phyloP scores from a whole-genome alignment of 2,113 vertebrate genomes.

The Bubo bubo region DNA sequence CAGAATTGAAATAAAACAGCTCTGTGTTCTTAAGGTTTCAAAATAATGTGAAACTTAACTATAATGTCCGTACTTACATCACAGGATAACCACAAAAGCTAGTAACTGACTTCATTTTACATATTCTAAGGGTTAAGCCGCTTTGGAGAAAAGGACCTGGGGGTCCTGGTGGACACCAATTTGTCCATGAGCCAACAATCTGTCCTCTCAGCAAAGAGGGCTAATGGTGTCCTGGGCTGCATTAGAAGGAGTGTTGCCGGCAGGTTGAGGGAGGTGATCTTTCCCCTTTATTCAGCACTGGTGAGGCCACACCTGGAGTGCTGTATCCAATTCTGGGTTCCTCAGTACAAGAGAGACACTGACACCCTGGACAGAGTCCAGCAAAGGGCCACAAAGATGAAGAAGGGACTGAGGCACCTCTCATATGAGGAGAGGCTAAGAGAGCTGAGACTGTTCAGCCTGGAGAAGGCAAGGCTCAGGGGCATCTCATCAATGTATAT shows the following conservation, averaged over 20 bases:
- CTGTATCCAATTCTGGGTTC: neutral
- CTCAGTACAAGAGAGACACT: neutral
- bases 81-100: neutral
- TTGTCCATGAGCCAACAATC: neutral
- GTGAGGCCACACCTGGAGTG: neutral
- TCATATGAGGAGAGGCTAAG: fast-evolving
- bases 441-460: neutral
- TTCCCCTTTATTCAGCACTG: neutral
- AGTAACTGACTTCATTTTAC: neutral
- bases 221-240: neutral
- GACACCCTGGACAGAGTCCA: neutral
- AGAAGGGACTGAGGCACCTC: neutral
- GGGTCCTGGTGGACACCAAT: neutral
- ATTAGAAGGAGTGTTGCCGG: neutral
- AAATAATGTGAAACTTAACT: neutral
- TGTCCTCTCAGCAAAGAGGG: fast-evolving
- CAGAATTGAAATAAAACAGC: neutral
- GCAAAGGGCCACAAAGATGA: neutral
- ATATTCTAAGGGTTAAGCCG: neutral
- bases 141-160: neutral
- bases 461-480: neutral
- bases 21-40: neutral
- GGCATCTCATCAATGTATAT: neutral
- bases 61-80: neutral
- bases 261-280: neutral